Conservation (phyloP, 2,888 invertebrate species). For the Pammene fasciana region DNA sequence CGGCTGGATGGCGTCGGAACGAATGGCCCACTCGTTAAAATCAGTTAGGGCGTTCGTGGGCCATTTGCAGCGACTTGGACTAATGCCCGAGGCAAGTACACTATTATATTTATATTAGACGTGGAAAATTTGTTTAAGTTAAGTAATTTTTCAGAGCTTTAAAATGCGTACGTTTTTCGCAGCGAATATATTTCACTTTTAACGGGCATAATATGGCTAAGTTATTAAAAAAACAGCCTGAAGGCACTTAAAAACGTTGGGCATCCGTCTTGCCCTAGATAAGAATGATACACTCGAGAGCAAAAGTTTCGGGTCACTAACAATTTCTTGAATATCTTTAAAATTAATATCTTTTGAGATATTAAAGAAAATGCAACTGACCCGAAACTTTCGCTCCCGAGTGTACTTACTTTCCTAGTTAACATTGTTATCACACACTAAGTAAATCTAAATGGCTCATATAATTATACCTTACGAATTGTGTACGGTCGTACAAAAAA, state of each 20-base stretch:
- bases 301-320: too few relatives aligned
- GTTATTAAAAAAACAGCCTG: too few relatives aligned
- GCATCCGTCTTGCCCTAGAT: slow-evolving; percentile 11
- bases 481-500: too few relatives aligned
- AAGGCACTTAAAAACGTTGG: too few relatives aligned
- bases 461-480: neutral
- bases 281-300: too few relatives aligned
- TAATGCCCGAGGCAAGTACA: slow-evolving; percentile 25
- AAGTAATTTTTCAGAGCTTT: neutral
- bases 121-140: slow-evolving; percentile 1
- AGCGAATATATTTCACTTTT: neutral
- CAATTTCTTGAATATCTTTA: too few relatives aligned
- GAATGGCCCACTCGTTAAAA: slow-evolving; percentile 62
- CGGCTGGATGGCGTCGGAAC: slow-evolving; percentile 47
- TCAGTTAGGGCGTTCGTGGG: slow-evolving; percentile 57
- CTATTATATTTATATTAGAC: slow-evolving; percentile 40
- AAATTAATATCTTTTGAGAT: too few relatives aligned
- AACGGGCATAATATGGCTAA: too few relatives aligned
- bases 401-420: neutral
- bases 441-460: neutral
- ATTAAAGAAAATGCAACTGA: too few relatives aligned
- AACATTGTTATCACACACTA: neutral
- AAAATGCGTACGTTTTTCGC: too few relatives aligned
- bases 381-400: too few relatives aligned
- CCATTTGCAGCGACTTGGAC: slow-evolving; percentile 36